Evolutionary conservation across 2,113 vertebrate species (phyloP), one percentile per base, ranked within the genome.

Genomic region (Sceloporus tristichus): DNA sequence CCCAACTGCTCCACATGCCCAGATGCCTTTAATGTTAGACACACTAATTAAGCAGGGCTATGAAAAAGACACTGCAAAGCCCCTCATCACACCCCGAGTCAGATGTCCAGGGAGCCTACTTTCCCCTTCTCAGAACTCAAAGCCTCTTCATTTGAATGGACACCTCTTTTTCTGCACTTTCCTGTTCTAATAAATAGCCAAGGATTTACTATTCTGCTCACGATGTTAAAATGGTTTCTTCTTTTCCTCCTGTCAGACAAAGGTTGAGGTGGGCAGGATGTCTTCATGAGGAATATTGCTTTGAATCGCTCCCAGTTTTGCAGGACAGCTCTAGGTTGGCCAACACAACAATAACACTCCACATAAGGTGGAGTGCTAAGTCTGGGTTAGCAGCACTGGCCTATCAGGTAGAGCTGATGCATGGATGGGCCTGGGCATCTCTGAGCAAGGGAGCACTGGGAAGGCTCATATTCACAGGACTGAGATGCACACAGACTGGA

Each of bases 251-350:
- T 0, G 0, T 29, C 0, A 0, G 90, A 62, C 38, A 82, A 68
- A 62, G 82, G 81, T 21, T 25, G 48, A 82, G 71, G 75, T 4
- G 34, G 1, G 34, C 5, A 87, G 29, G 11, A 21, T 23, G 16
- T 23, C 8, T 77, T 78, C 38, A n/a, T 0, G 0, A 0, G 0
- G 71, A 38, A 38, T 29, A 65, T 59, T 19, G 42, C 62, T 40
- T 42, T 29, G 40, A 77, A 56, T 0, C 56, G 23, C 42, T 42
- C 42, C 84, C 71, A 59, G 48, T 59, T 34, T 77, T 66, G 19
- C n/a, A 54, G 48, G 56, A 68, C 19, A 68, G 13, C 5, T 0
- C 13, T 56, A 86, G 38, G 18, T 75, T 29, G 0, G 0, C 0
- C 65, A 59, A 38, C 0, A 4, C 42, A 91, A n/a, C 84, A 81